A percentile compares a stretch with the other conserved stretches of the same genome.
Evolutionary conservation across 2,797 vertebrate species (phyloP).

Genomic region (Meriones psammophilus): DNA sequence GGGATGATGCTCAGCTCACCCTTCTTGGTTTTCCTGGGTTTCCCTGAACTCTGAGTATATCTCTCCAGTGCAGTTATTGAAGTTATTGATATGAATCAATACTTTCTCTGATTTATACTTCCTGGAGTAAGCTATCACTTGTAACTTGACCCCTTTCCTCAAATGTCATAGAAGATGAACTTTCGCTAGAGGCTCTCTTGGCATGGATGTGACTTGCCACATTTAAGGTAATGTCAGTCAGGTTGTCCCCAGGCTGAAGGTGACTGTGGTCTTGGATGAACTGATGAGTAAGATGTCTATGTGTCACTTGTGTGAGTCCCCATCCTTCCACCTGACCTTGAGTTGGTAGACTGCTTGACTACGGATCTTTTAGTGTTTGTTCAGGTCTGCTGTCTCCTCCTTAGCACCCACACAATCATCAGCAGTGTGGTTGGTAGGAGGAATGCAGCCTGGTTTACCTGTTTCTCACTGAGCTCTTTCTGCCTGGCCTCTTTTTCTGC

Average conservation of each 20-base stretch:
- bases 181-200: slow-evolving; percentile 96
- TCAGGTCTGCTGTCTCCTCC: slow-evolving; percentile 96
- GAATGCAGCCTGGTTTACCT: slow-evolving; percentile 64
- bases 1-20: slow-evolving; percentile 98
- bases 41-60: slow-evolving; percentile 95
- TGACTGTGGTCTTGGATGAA: slow-evolving; percentile 94
- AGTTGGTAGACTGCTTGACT: slow-evolving; percentile 95
- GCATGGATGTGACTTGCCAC: slow-evolving; percentile 98
- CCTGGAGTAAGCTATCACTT: slow-evolving; percentile 98
- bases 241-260: slow-evolving; percentile 94
- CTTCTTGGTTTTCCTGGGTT: slow-evolving; percentile 98
- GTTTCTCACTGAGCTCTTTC: slow-evolving; percentile 90
- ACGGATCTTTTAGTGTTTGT: slow-evolving; percentile 98
- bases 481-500: slow-evolving; percentile 95
- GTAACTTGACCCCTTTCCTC: slow-evolving; percentile 97
- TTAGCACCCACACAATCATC: slow-evolving; percentile 85
- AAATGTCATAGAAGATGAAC: slow-evolving; percentile 97
- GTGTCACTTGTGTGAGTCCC: slow-evolving; percentile 97
- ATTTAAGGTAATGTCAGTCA: slow-evolving; percentile 89
- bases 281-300: slow-evolving; percentile 94
- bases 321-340: slow-evolving; percentile 93
- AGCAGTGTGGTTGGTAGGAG: slow-evolving; percentile 33
- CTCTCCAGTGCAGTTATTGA: slow-evolving; percentile 96
- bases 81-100: slow-evolving; percentile 94
- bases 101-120: slow-evolving; percentile 96